Evolutionary conservation across 2,113 vertebrate genomes (phyloP), one percentile per base, ranked within the genome.

Genomic region (Raja brachyura): DNA sequence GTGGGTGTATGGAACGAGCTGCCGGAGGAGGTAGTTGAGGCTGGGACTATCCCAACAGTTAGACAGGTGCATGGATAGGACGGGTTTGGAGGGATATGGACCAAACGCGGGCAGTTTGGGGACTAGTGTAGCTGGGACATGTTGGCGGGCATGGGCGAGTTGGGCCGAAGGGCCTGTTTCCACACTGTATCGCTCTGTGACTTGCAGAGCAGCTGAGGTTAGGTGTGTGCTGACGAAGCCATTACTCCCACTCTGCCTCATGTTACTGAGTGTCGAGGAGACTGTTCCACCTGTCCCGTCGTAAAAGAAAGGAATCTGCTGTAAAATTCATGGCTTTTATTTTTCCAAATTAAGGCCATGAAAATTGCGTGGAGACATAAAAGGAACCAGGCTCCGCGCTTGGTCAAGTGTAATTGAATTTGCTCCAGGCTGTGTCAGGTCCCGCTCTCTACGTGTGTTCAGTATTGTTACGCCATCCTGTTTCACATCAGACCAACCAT

Each of bases 291-390:
- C 66, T 73, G 90, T 73, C 90, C 73, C 66, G 48, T 54, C 25
- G 28, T 92, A 92, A 74, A 48, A 74, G 68, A 92, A 92, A 92
- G 33, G 66, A 92, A 92, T 73, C 66, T 25, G 20, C 88, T 92
- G 88, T 92, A 73, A 92, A 70, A 92, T 92, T 48, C 88, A 73
- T 92, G 88, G 88, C 68, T 73, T 92, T 73, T 92, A 31, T 83
- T n/a, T 48, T 48, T 90, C 88, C 54, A 20, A 73, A 92, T 92
- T 92, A 92, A 92, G 73, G 73, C 66, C 88, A 92, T 92, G 66
- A 48, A 92, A 92, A 92, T 92, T 73, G 88, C 22, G 73, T 73
- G 13, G 31, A 92, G 88, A 73, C 88, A 22, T 13, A 61, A 90
- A 92, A 92, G 4, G 18, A 90, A 90, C 4, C 9, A 18, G 28